A percentile compares a stretch with the other conserved stretches of the same genome.
Conservation (phyloP, 1,140 invertebrate species). For the Drosophila gunungcola region DNA sequence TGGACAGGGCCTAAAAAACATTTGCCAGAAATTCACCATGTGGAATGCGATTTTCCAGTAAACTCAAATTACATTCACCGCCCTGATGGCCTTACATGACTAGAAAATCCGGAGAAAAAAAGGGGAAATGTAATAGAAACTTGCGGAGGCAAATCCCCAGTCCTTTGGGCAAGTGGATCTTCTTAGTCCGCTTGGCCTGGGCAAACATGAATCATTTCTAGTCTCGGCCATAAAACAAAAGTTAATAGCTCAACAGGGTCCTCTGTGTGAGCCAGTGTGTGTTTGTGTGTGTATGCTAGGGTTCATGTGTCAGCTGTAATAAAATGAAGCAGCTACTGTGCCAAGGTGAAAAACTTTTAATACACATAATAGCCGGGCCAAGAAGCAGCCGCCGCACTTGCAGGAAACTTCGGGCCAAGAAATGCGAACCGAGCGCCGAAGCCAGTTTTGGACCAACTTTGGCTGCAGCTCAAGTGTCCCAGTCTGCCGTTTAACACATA, state of each 20-base stretch:
- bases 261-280: slow-evolving; percentile 8
- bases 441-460: slow-evolving; percentile 59
- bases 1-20: slow-evolving; percentile 16
- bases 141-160: slow-evolving; percentile 42
- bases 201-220: slow-evolving; percentile 70
- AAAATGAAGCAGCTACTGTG: slow-evolving; percentile 73
- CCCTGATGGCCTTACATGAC: slow-evolving; percentile 13
- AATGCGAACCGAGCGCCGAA: slow-evolving; percentile 58
- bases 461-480: slow-evolving; percentile 80
- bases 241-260: slow-evolving; percentile 63
- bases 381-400: slow-evolving; percentile 42
- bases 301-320: slow-evolving; percentile 71
- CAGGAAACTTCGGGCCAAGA: slow-evolving; percentile 55
- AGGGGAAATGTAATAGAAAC: slow-evolving; percentile 7
- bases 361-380: slow-evolving; percentile 79
- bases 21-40: slow-evolving; percentile 44
- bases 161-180: slow-evolving; percentile 41
- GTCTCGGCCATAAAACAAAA: slow-evolving; percentile 70
- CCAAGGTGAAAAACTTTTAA: slow-evolving; percentile 78
- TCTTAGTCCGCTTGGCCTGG: slow-evolving; percentile 30
- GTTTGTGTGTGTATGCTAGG: slow-evolving; percentile 23
- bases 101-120: slow-evolving; percentile 12
- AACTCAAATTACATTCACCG: slow-evolving; percentile 73
- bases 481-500: slow-evolving; percentile 79
- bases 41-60: slow-evolving; percentile 55